phyloP scores from a whole-genome alignment of 2,113 vertebrate genomes.

The Elachura formosa region DNA sequence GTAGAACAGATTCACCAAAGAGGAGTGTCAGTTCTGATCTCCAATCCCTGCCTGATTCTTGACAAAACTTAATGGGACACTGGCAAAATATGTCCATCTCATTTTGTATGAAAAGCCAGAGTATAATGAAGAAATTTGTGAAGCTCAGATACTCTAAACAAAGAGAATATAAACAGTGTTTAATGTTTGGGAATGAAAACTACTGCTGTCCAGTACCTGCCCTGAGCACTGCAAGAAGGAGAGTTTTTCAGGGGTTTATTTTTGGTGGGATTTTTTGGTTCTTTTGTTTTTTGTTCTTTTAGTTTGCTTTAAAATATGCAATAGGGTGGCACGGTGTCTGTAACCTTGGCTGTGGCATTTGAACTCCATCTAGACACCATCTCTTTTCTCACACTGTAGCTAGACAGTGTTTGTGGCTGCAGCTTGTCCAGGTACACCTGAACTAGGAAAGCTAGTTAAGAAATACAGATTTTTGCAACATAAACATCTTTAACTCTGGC shows the following conservation, averaged over 20 bases:
- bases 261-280: accelerated
- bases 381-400: neutral
- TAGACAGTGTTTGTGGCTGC: too few species aligned
- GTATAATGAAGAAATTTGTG: neutral
- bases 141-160: neutral
- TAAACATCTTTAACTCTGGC: neutral
- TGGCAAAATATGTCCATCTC: neutral
- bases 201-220: neutral
- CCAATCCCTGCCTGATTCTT: neutral
- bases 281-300: neutral
- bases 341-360: neutral
- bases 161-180: neutral
- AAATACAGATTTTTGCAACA: neutral
- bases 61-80: neutral
- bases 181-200: neutral
- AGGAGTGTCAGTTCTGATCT: neutral
- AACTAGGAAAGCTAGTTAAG: neutral
- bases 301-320: neutral
- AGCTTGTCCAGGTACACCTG: neutral
- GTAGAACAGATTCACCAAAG: neutral
- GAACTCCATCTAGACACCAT: neutral
- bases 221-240: neutral
- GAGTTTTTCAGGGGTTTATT: neutral
- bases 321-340: neutral
- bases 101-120: neutral